A percentile compares a stretch with the other conserved stretches of the same genome.
phyloP scores from a whole-genome alignment of 1,140 invertebrate genomes.

The Bombus waltoni region DNA sequence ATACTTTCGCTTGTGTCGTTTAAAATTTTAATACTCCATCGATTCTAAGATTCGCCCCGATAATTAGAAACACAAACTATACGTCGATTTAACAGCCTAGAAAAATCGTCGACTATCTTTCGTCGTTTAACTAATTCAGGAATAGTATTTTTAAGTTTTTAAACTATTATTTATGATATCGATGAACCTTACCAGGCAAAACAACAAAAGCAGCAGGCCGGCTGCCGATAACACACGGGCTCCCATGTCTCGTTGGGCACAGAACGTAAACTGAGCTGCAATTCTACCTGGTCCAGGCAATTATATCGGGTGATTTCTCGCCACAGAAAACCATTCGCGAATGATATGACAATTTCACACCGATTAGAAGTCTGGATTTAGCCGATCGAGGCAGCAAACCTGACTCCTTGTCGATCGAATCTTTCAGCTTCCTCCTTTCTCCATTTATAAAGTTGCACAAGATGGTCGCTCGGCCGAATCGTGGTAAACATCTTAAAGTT shows the following conservation, averaged over 20 bases:
- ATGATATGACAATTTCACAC: conserved; percentile 75
- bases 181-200: conserved; percentile 68
- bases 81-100: too few species aligned
- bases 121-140: too few species aligned
- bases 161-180: background rate
- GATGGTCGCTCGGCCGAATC: conserved; percentile 51
- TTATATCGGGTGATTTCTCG: conserved; percentile 72
- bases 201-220: conserved; percentile 63
- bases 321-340: conserved; percentile 67
- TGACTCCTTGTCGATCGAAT: conserved; percentile 44
- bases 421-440: conserved; percentile 77
- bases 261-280: conserved; percentile 69
- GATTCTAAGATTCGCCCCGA: too few species aligned
- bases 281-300: conserved; percentile 57
- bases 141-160: background rate
- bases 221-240: conserved; percentile 50
- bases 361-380: conserved; percentile 52
- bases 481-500: conserved; percentile 43
- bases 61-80: too few species aligned
- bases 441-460: conserved; percentile 69
- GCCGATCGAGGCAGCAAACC: conserved; percentile 35
- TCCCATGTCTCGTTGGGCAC: conserved; percentile 68
- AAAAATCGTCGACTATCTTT: too few species aligned
- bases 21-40: too few species aligned
- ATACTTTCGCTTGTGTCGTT: too few species aligned